A percentile compares a stretch with the other conserved stretches of the same genome.
Conservation (phyloP, 1,140 invertebrate genomes). For the Sitobion miscanthi region DNA sequence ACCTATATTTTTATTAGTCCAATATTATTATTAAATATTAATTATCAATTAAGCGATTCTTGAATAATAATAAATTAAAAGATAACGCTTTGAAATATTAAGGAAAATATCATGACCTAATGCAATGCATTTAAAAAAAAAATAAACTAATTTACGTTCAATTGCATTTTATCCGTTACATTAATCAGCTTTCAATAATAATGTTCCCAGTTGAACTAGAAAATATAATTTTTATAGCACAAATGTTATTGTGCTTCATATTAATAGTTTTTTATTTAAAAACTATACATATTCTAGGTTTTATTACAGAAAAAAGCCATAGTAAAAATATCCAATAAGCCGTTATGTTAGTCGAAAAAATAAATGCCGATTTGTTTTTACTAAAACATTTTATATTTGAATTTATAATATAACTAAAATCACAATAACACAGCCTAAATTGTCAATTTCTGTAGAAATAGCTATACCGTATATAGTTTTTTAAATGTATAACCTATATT, state of each 20-base stretch:
- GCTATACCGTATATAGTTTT: background rate
- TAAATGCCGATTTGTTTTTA: background rate
- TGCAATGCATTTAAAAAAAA: background rate
- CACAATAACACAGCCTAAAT: background rate
- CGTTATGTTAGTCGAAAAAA: background rate
- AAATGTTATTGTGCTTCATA: background rate
- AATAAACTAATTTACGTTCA: background rate
- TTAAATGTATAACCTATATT: background rate
- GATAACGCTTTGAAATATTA: constrained; percentile 2
- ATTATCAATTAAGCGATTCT: background rate
- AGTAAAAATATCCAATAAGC: background rate
- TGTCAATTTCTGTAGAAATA: background rate
- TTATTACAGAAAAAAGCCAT: background rate
- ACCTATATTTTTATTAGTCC: background rate
- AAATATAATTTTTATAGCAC: background rate
- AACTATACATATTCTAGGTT: background rate
- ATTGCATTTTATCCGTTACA: constrained; percentile 15
- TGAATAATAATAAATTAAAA: constrained; percentile 14
- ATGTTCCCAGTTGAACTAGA: background rate
- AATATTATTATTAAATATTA: background rate
- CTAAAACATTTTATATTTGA: background rate
- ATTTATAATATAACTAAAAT: background rate
- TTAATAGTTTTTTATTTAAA: background rate
- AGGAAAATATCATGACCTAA: constrained; percentile 13
- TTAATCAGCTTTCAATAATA: background rate